phyloP scores from a whole-genome alignment of 2,888 invertebrate species.

The Druceiella hillmani region DNA sequence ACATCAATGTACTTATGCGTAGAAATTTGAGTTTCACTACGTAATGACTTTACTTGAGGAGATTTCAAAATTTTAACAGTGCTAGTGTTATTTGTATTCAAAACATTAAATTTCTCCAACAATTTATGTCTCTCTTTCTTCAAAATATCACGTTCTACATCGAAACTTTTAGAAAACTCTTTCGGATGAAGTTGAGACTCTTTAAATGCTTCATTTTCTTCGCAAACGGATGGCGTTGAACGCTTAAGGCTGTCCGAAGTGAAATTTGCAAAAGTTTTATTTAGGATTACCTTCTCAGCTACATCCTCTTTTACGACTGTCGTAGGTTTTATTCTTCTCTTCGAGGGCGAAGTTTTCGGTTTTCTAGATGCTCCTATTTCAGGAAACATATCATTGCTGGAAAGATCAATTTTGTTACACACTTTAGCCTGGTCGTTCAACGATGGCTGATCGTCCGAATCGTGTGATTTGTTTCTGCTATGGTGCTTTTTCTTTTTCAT shows the following conservation, averaged over 20 bases:
- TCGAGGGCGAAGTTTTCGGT: conserved; percentile 34
- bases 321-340: conserved; percentile 51
- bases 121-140: conserved; percentile 43
- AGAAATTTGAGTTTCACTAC: conserved; percentile 32
- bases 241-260: conserved; percentile 37
- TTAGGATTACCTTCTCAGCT: conserved; percentile 27
- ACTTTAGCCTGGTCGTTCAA: conserved; percentile 29
- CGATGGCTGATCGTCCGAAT: conserved; percentile 27
- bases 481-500: conserved; percentile 33
- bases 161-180: conserved; percentile 34
- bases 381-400: conserved; percentile 41
- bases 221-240: conserved; percentile 31
- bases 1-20: conserved; percentile 35
- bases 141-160: conserved; percentile 39
- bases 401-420: conserved; percentile 31
- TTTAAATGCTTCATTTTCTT: conserved; percentile 41
- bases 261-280: conserved; percentile 39
- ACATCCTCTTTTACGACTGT: conserved; percentile 33
- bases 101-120: conserved; percentile 44
- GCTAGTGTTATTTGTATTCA: conserved; percentile 31
- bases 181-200: conserved; percentile 34
- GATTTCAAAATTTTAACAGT: conserved; percentile 30
- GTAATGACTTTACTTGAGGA: conserved; percentile 36
- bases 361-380: conserved; percentile 39
- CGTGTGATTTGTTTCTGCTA: conserved; percentile 33